Conservation (phyloP, 2,113 vertebrate species). For the Polypterus senegalus region DNA sequence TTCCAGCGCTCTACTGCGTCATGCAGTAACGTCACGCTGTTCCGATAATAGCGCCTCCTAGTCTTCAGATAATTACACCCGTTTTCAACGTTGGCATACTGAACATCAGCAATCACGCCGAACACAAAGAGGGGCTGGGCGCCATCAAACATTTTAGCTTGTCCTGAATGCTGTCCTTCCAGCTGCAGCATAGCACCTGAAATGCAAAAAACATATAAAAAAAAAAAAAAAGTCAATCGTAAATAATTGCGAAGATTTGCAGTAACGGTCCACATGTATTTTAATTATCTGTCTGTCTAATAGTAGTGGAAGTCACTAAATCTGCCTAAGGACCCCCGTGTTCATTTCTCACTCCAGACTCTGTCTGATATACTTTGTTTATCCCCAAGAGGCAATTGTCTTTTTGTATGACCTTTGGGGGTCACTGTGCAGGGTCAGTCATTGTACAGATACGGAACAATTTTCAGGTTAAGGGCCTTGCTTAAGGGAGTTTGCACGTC, state of each 20-base stretch:
- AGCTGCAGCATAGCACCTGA: not conserved
- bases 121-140: constrained; percentile 52
- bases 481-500: too few species aligned
- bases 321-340: too few species aligned
- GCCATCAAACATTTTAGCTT: constrained; percentile 38
- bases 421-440: too few species aligned
- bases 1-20: constrained; percentile 56
- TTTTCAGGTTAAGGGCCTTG: too few species aligned
- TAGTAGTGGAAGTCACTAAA: too few species aligned
- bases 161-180: not conserved
- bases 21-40: constrained; percentile 53
- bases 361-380: too few species aligned
- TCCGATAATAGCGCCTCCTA: constrained; percentile 62
- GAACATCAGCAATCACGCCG: constrained; percentile 78
- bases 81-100: constrained; percentile 76
- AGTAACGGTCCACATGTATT: too few species aligned
- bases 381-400: too few species aligned
- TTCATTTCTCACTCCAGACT: too few species aligned
- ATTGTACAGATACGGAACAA: too few species aligned
- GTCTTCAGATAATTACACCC: constrained; percentile 52
- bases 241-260: not conserved
- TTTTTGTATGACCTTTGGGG: too few species aligned
- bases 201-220: not conserved
- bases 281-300: too few species aligned
- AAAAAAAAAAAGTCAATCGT: not conserved